phyloP scores from a whole-genome alignment of 2,797 vertebrate species.

The Orientallactaga sibirica region DNA sequence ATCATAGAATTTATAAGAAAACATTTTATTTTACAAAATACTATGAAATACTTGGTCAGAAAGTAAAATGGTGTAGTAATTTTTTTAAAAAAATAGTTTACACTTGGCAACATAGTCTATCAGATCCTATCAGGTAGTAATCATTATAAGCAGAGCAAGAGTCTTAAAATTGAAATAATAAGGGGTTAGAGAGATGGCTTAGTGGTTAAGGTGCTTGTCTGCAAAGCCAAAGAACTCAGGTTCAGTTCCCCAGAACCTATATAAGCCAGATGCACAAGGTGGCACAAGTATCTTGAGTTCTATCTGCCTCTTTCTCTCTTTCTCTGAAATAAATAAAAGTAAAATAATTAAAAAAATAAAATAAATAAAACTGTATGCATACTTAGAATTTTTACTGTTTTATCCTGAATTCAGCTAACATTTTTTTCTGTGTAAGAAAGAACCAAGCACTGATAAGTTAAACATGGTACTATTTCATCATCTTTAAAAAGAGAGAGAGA shows the following conservation, averaged over 20 bases:
- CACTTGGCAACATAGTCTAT: not conserved
- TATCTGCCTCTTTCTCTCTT: too few species aligned
- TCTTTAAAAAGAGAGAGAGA: not conserved
- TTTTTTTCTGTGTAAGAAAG: not conserved
- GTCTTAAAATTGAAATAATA: conserved; percentile 45
- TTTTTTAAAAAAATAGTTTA: conserved; percentile 12
- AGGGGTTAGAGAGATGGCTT: not conserved
- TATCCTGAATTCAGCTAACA: conserved; percentile 33
- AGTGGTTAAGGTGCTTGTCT: too few species aligned
- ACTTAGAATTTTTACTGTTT: not conserved
- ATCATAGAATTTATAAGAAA: conserved; percentile 13
- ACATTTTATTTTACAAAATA: conserved; percentile 48
- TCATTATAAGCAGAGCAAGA: not conserved
- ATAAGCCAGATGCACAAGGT: too few species aligned
- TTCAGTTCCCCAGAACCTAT: too few species aligned
- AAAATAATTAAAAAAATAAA: not conserved
- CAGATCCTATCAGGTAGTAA: conserved; percentile 32
- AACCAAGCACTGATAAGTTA: too few species aligned
- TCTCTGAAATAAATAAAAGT: too few species aligned
- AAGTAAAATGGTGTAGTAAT: conserved; percentile 16
- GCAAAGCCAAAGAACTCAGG: too few species aligned
- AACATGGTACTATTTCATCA: too few species aligned
- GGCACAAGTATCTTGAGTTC: too few species aligned
- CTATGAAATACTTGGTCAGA: conserved; percentile 1
- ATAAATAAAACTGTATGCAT: conserved; percentile 22